Evolutionary conservation across 2,797 vertebrate species (phyloP), one percentile per base, ranked within the genome.

Genomic region (Xenops minutus): DNA sequence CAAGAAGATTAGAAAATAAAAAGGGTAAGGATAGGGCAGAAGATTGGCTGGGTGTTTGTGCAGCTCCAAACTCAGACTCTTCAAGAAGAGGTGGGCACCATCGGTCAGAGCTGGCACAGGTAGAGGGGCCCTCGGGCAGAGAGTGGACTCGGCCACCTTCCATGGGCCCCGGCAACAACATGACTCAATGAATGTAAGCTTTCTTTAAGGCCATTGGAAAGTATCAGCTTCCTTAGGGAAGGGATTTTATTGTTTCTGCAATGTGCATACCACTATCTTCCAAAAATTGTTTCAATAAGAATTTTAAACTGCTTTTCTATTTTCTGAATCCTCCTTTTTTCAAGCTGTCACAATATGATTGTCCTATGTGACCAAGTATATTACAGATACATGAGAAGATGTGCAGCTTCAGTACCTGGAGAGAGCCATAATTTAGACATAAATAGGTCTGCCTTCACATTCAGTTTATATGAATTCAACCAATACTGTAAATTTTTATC

Each of bases 271-370:
- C 0, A 0, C 55, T 58, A 6, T 63, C 68, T 85, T 93, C 88
- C 55, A 76, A 85, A 94, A 89, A 56, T 82, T 6, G 7, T 80
- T 93, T 91, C n/a, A 2, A 20, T 85, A 89, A 59, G 58, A 83
- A 85, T 78, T 87, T 72, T 85, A 75, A 96, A 75, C 43, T 61
- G 61, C n/a, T 58, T 83, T 83, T 58, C 39, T 85, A 32, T 87
- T 89, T 96, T 92, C 54, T 59, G 66, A 85, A 36, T 77, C 79
- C 56, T 92, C 80, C 89, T 87, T n/a, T 92, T 80, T 94, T 76
- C 75, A 91, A 94, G 56, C 80, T 96, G 85, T 77, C 66, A 61
- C 55, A 54, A 43, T 55, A 58, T 72, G 43, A 55, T 64, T 64
- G n/a, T 52, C 41, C 44, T 39, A 3, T 82, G 52, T 77, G 69